Percentiles rank a stretch among this genome's conserved stretches.
phyloP scores from a whole-genome alignment of 92 coral and sea anemone species.

The Plumapathes pennacea region DNA sequence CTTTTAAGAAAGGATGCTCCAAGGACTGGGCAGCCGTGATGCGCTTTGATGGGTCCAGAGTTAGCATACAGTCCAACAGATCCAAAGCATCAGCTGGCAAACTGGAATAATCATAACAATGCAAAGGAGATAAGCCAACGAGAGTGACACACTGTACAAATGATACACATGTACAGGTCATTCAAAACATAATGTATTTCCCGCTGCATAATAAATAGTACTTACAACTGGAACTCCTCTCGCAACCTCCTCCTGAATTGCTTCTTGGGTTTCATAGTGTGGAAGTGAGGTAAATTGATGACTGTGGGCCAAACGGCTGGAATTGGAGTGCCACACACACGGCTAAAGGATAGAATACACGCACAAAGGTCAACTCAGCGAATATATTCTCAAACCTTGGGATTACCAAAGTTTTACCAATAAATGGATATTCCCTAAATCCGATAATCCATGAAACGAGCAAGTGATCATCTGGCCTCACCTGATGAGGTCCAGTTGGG shows the following conservation, averaged over 20 bases:
- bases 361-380: background rate
- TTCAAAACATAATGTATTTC: too few species aligned
- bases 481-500: conserved; percentile 98
- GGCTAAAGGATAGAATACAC: conserved; percentile 35
- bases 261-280: conserved; percentile 95
- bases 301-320: conserved; percentile 99
- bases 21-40: conserved; percentile 91
- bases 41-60: conserved; percentile 91
- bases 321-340: conserved; percentile 97
- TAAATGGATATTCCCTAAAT: too few species aligned
- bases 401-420: too few species aligned
- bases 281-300: conserved; percentile 93
- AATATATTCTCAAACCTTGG: too few species aligned
- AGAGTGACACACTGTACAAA: background rate
- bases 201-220: too few species aligned
- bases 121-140: background rate
- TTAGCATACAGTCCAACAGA: conserved; percentile 91
- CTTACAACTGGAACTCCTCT: conserved; percentile 94
- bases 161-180: background rate
- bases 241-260: conserved; percentile 89
- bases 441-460: too few species aligned
- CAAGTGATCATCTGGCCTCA: too few species aligned
- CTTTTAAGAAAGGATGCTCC: conserved; percentile 87
- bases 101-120: conserved; percentile 23
- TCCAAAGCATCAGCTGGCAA: conserved; percentile 94